Conservation (phyloP, 2,888 invertebrate genomes). For the Unio delphinus region DNA sequence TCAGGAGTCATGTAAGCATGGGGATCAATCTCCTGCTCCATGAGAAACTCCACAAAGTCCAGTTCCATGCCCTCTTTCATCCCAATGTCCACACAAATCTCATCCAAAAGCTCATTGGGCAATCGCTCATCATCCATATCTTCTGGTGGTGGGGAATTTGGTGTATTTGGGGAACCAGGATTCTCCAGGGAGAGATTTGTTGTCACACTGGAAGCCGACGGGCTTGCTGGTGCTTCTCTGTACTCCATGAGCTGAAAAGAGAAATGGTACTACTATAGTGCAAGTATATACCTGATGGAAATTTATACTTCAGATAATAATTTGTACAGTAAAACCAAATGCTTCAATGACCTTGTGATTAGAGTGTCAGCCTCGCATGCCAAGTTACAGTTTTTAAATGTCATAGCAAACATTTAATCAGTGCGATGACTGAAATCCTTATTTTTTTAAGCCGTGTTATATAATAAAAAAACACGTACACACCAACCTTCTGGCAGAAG, state of each 20-base stretch:
- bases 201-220: conserved; percentile 55
- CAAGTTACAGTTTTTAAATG: too few relatives aligned
- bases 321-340: too few relatives aligned
- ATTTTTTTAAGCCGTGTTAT: too few relatives aligned
- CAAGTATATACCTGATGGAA: too few relatives aligned
- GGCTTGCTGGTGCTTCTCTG: conserved; percentile 60
- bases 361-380: too few relatives aligned
- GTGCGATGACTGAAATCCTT: too few relatives aligned
- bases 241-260: conserved; percentile 64
- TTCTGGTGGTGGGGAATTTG: conserved; percentile 51
- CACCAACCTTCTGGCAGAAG: too few relatives aligned
- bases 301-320: too few relatives aligned
- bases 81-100: conserved; percentile 70
- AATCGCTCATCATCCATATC: conserved; percentile 60
- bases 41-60: conserved; percentile 67
- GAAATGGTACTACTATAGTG: not conserved
- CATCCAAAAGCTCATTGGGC: conserved; percentile 67
- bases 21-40: conserved; percentile 61
- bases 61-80: conserved; percentile 70
- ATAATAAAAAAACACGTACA: too few relatives aligned
- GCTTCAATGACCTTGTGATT: too few relatives aligned
- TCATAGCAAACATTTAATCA: too few relatives aligned
- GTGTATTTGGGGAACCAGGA: conserved; percentile 57
- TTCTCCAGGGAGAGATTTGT: conserved; percentile 54
- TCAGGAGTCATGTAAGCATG: conserved; percentile 62